phyloP scores from a whole-genome alignment of 1,140 invertebrate species.

The Geopemphigus sp. region DNA sequence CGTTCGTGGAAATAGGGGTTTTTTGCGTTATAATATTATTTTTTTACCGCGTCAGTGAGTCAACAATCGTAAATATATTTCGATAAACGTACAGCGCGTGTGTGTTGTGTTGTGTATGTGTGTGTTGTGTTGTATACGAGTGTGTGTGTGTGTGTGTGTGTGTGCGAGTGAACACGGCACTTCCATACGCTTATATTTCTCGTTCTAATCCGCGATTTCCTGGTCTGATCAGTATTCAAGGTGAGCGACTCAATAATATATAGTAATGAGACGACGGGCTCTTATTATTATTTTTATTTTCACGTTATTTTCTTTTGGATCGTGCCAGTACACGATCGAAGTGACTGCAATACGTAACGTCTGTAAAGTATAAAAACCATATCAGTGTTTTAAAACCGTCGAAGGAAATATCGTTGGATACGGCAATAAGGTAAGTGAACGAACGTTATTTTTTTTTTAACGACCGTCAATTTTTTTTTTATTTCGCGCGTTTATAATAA shows the following conservation, averaged over 20 bases:
- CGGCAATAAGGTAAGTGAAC: background rate
- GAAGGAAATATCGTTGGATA: background rate
- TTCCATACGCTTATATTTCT: background rate
- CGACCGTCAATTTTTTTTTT: too few species aligned
- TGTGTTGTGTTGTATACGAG: too few species aligned
- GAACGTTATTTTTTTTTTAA: background rate
- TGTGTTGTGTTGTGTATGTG: too few species aligned
- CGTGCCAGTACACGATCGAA: background rate
- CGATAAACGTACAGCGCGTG: too few species aligned
- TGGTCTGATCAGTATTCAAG: constrained; percentile 45
- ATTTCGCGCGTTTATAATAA: too few species aligned
- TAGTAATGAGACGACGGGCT: constrained; percentile 1
- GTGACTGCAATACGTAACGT: too few species aligned
- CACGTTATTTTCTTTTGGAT: constrained; percentile 29
- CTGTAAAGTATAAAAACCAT: too few species aligned
- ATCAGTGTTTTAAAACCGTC: background rate
- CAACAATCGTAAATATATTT: background rate
- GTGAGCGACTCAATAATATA: constrained; percentile 40
- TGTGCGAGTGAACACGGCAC: background rate
- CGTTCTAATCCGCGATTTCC: constrained; percentile 25
- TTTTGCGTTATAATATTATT: too few species aligned
- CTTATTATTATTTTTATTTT: background rate
- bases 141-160: background rate
- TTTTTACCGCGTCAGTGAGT: background rate
- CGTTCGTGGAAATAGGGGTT: too few species aligned